phyloP scores from a whole-genome alignment of 2,113 vertebrate genomes.

The Pachyramphus minor region DNA sequence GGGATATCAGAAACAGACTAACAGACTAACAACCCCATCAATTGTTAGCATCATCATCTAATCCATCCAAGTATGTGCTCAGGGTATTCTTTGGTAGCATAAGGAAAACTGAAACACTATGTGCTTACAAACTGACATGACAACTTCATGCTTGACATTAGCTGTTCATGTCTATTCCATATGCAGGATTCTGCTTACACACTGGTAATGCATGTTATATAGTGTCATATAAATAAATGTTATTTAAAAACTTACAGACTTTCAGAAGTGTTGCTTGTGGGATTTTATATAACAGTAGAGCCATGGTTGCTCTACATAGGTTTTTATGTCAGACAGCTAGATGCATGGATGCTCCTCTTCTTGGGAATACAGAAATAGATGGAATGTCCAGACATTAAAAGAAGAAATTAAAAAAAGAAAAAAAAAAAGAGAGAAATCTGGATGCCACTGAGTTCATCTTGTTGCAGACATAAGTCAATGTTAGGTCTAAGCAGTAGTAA shows the following conservation, averaged over 20 bases:
- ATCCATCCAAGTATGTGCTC: background rate
- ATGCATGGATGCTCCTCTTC: background rate
- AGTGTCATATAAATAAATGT: background rate
- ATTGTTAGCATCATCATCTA: background rate
- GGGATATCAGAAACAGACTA: background rate
- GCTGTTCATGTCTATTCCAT: background rate
- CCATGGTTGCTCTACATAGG: background rate
- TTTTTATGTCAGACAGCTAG: background rate
- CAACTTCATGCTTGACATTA: background rate
- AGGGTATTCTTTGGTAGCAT: background rate
- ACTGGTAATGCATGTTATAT: background rate
- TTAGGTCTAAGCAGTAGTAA: background rate
- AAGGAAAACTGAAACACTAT: background rate
- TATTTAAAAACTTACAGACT: background rate
- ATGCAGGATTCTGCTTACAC: background rate
- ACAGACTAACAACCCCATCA: background rate
- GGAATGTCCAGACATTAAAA: background rate
- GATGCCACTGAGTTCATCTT: background rate
- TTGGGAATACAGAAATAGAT: background rate
- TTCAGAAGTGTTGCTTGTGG: background rate
- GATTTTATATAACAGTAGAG: background rate
- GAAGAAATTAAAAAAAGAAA: background rate
- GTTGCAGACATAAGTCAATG: background rate
- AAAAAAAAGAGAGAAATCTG: background rate
- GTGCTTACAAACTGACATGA: background rate